These are phyloP conservation scores for Cavia porcellus DNA, from an alignment of 2,113 vertebrate genomes.

Conservation along the genomic window DNA sequence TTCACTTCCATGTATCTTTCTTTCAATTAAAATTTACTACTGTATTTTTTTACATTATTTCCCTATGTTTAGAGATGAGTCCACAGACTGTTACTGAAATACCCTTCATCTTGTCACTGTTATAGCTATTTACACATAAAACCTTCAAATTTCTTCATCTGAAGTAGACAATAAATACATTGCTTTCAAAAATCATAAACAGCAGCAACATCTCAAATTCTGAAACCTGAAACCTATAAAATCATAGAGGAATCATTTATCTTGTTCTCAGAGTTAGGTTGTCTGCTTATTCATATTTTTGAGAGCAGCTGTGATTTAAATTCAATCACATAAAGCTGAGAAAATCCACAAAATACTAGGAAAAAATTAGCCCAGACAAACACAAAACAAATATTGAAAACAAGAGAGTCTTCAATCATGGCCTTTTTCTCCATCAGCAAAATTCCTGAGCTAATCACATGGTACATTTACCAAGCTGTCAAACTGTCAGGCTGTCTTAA, in stretches of 20 bases:
- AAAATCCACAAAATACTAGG: not conserved
- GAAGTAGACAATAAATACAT: conserved; percentile 2
- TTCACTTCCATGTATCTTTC: not conserved
- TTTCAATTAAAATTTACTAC: not conserved
- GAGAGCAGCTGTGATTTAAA: not conserved
- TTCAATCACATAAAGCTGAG: not conserved
- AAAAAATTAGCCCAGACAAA: not conserved
- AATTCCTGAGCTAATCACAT: not conserved
- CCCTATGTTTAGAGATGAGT: not conserved
- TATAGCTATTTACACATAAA: not conserved
- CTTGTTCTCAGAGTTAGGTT: not conserved
- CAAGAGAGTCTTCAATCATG: not conserved
- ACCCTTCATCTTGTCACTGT: not conserved
- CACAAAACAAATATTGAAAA: conserved; percentile 9
- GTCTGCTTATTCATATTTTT: conserved; percentile 8
- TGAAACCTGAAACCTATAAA: not conserved
- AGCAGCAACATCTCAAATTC: not conserved
- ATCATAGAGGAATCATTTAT: conserved; percentile 20
- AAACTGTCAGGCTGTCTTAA: not conserved
- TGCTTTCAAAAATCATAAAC: not conserved
- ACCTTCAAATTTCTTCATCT: not conserved
- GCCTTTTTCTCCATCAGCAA: not conserved
- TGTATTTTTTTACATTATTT: not conserved
- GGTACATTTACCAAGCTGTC: not conserved
- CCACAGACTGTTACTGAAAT: not conserved